Percentiles rank a stretch among this genome's conserved stretches.
phyloP scores from a whole-genome alignment of 2,113 vertebrate species.

The Sinocyclocheilus grahami region DNA sequence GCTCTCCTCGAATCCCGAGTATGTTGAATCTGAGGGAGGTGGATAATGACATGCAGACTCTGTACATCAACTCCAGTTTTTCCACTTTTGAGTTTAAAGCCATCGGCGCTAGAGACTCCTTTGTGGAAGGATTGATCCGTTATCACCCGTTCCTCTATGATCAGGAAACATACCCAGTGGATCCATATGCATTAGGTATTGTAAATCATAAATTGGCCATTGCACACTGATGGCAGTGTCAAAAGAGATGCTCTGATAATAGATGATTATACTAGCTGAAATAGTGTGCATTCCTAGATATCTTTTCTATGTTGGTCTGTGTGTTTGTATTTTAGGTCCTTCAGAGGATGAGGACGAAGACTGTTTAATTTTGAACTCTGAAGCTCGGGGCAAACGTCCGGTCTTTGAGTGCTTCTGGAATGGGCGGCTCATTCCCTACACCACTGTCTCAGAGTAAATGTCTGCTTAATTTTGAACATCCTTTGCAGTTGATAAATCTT shows the following conservation, averaged over 20 bases:
- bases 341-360: slow-evolving; percentile 76
- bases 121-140: slow-evolving; percentile 89
- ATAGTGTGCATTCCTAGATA: not conserved
- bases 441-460: slow-evolving; percentile 85
- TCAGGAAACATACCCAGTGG: slow-evolving; percentile 88
- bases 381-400: slow-evolving; percentile 80
- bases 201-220: too few relatives aligned
- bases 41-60: slow-evolving; percentile 87
- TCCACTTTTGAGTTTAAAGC: slow-evolving; percentile 92
- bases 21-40: slow-evolving; percentile 83
- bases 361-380: slow-evolving; percentile 71
- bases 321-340: slow-evolving; percentile 31
- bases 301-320: not conserved
- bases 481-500: too few relatives aligned
- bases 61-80: slow-evolving; percentile 84
- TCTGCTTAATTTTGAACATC: not conserved
- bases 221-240: not conserved
- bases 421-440: slow-evolving; percentile 93
- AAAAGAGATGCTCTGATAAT: slow-evolving; percentile 11
- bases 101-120: slow-evolving; percentile 74
- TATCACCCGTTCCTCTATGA: slow-evolving; percentile 96
- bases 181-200: slow-evolving; percentile 65
- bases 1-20: slow-evolving; percentile 73
- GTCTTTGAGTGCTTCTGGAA: slow-evolving; percentile 99
- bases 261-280: not conserved